Conservation (phyloP, 2,113 vertebrate genomes). For the Sphaerodactylus townsendi region DNA sequence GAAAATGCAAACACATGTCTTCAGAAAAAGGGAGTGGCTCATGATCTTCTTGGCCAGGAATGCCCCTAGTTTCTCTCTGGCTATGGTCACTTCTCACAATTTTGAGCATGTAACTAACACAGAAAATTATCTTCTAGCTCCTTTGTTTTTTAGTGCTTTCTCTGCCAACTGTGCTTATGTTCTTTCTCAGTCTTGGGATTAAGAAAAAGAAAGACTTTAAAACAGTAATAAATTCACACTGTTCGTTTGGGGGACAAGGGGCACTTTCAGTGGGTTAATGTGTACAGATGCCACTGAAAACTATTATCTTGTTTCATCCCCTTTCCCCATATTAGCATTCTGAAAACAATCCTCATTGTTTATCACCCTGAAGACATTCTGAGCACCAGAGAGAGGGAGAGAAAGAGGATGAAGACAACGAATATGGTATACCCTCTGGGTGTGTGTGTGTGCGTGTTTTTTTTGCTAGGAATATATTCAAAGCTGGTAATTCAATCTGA, state of each 20-base stretch:
- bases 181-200: background rate
- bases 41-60: background rate
- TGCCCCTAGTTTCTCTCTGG: background rate
- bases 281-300: constrained; percentile 9
- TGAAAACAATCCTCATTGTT: constrained; percentile 7
- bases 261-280: constrained; percentile 32
- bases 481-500: fast-evolving
- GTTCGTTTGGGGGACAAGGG: background rate
- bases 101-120: background rate
- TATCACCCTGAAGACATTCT: constrained; percentile 20
- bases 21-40: background rate
- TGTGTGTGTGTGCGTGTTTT: too few relatives aligned
- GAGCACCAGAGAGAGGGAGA: background rate
- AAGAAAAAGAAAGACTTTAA: background rate
- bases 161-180: background rate
- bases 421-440: background rate
- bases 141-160: background rate
- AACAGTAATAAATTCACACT: background rate
- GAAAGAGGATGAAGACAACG: constrained; percentile 5
- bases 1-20: background rate
- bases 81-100: background rate
- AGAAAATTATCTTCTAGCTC: background rate
- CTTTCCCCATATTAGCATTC: background rate
- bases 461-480: fast-evolving
- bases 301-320: background rate